Base-by-base conservation (phyloP, 1,140 invertebrate genomes). In the Heliconius congener region DNA sequence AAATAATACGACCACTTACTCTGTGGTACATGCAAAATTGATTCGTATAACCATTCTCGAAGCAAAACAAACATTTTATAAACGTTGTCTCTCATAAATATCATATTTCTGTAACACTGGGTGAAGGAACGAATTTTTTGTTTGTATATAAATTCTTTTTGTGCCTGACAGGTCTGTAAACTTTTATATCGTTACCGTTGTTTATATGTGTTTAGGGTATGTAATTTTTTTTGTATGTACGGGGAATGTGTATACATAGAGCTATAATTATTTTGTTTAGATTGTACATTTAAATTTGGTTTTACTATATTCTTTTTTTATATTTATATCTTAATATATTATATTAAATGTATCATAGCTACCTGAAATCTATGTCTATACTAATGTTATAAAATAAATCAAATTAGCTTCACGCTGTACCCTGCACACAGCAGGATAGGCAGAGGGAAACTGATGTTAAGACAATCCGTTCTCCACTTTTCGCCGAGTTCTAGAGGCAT, bases 11-110 rank as follows among this genome's bases (percentile, higher is more conserved):
- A n/a, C 13, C 60, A 66, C 60, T 30, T 66, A 23, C 13, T 66
- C 60, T 66, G 30, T 66, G 13, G 27, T 4, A 66, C 60, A 66
- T 66, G 60, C 27, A 66, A 66, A 66, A 66, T 66, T 66, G 60
- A 66, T 66, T 66, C 27, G n/a, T 30, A 23, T 66, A 66, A 66
- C 30, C 60, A 30, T 66, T 30, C 60, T 13, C 23, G 27, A 66
- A 30, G 60, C 60, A 66, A 66, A 66, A 66, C 60, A 66, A 66
- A 66, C 60, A 66, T 66, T 66, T 66, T 66, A 66, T 30, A 66
- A 66, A 66, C 13, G 60, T 66, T 66, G 27, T 66, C 60, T 66
- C 60, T 30, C 60, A 66, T 66, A 66, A 66, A 66, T 30, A 66
- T 66, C 60, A 66, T 66, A 27, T 66, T 66, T 66, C 60, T 66